Base-by-base conservation (phyloP, 2,888 invertebrate genomes). In the Aporophyla lueneburgensis region DNA sequence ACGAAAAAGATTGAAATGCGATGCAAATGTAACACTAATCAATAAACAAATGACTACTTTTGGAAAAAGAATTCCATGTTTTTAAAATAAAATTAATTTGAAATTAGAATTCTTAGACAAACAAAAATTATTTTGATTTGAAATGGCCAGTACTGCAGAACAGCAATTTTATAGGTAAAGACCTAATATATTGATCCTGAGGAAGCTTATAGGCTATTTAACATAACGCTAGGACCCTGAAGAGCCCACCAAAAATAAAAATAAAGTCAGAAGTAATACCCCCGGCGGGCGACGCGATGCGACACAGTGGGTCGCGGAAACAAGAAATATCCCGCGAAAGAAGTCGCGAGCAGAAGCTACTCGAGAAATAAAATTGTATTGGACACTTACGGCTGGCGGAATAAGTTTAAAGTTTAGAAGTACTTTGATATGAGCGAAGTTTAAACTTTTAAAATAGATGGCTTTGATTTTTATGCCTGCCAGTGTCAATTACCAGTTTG, bases 341-440 rank as follows among this genome's bases (percentile, higher is more conserved):
- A 46, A 63, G 14, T 63, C 19, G 19, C 24, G 19, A 12, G 10
- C 24, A 46, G 19, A 27, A 27, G 33, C 21, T n/a, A 33, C 6
- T 33, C 33, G 10, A 7, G 27, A 75, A 70, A 77, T 72, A 63
- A 74, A 85, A 86, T 77, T 71, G 49, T 81, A 65, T 80, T 77
- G 69, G 33, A 81, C 65, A 71, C 63, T 83, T 72, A 59, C 43
- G 14, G 54, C 68, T 81, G 67, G 63, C 43, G 53, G 58, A 69
- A 24, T 71, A 43, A 72, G 67, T 80, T 74, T 69, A 6, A 68
- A 69, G 40, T 76, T 71, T 24, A 6, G 19, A 73, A 80, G 27
- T 54, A 51, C 54, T 66, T 76, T 54, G 46, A 56, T n/a, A 27
- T 21, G 54, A 46, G 14, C 0, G 12, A 56, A 58, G 27, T 53